Base-by-base conservation (phyloP, 2,113 vertebrate genomes). In the Suncus etruscus region DNA sequence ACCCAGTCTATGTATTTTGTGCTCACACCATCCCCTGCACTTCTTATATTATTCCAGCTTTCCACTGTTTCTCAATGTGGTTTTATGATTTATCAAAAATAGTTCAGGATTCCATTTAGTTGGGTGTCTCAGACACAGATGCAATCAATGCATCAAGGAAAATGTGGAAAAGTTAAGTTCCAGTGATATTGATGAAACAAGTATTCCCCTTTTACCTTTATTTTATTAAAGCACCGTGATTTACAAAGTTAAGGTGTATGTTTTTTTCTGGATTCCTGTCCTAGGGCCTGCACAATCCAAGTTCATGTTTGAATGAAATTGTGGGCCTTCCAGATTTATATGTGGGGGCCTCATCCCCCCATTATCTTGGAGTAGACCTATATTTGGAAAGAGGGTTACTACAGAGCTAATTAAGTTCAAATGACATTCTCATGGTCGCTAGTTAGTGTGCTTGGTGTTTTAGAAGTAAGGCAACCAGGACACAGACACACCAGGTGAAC, bases 331-430 rank as follows among this genome's bases (percentile, higher is more conserved):
- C 47, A 12, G 24, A 80, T 68, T 70, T 29, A 4, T 25, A 1
- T n/a, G 39, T 61, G 48, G 61, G 18, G n/a, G 20, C 45, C 25
- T 39, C 45, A 22, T 45, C 39, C 24, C 45, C 63, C 31, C 5
- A 54, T 32, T 31, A 70, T 18, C 65, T 72, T n/a, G 78, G 47
- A 27, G 70, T 79, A 45, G 20, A 8, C 16, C 39, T 73, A 32
- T 69, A 77, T 78, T 77, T 77, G 50, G 50, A 82, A 8, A 87
- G 6, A 39, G 65, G n/a, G 50, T 73, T 72, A 75, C n/a, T 81
- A 61, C 18, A 22, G 18, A 61, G 58, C 58, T 61, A 61, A 61
- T 61, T 68, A 27, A 47, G 29, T 68, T 66, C 70, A 31, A 47
- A 24, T 54, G 32, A 58, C 6, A 3, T 58, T 18, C 48, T 6